Conservation (phyloP, 2,797 vertebrate genomes). For the Gambelia wislizenii region DNA sequence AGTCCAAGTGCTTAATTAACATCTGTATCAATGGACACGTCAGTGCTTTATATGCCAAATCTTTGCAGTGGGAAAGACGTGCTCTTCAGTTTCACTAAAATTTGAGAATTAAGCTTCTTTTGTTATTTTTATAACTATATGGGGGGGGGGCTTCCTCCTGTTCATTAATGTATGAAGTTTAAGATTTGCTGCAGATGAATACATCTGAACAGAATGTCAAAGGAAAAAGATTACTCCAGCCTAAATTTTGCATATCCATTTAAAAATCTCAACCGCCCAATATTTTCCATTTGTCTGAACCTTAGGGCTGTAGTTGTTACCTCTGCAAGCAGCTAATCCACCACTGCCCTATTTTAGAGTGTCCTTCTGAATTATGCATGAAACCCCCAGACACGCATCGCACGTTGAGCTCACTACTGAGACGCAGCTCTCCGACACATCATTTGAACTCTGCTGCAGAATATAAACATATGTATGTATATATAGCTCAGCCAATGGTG, state of each 20-base stretch:
- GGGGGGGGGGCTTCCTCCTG: neutral
- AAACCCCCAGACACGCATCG: constrained; percentile 19
- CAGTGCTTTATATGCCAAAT: fast-evolving
- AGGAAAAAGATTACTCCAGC: constrained; percentile 11
- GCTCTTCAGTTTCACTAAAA: neutral
- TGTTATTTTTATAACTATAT: neutral
- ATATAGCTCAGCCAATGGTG: neutral
- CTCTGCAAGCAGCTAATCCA: constrained; percentile 32
- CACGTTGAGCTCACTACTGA: constrained; percentile 8
- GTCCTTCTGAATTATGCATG: fast-evolving
- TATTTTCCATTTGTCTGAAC: neutral
- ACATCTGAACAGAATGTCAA: neutral
- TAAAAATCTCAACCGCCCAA: neutral
- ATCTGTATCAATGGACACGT: fast-evolving
- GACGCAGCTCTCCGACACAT: neutral
- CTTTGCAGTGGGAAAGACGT: fast-evolving
- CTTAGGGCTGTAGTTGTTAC: constrained; percentile 12
- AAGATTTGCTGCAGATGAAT: neutral
- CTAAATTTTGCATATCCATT: constrained; percentile 1
- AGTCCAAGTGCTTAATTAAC: neutral
- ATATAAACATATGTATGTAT: neutral
- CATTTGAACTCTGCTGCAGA: constrained; percentile 5
- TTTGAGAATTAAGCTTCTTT: neutral
- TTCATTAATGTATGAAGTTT: neutral
- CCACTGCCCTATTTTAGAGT: constrained; percentile 13